Percentiles rank a stretch among this genome's conserved stretches.
phyloP scores from a whole-genome alignment of 2,797 vertebrate genomes.

The Cynodonichthys magdalenae region DNA sequence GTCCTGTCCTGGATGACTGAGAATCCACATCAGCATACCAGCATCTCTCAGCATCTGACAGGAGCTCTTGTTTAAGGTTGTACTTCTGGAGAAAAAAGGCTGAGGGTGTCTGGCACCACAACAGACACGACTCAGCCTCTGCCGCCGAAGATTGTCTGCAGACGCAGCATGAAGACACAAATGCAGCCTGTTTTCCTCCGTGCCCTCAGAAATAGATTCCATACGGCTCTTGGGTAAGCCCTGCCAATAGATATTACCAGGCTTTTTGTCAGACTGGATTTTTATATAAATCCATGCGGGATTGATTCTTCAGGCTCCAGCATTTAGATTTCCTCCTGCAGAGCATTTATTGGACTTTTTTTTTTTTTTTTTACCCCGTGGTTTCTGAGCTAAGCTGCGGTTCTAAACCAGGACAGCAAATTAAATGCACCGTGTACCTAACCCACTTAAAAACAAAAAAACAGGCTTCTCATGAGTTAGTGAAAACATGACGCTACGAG shows the following conservation, averaged over 20 bases:
- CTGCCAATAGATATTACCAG: slow-evolving; percentile 46
- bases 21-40: background rate
- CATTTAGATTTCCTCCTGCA: slow-evolving; percentile 36
- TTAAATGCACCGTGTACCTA: background rate
- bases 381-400: slow-evolving; percentile 15
- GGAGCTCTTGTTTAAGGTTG: slow-evolving; percentile 52
- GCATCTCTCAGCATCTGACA: slow-evolving; percentile 44
- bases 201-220: slow-evolving; percentile 53
- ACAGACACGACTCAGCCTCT: slow-evolving; percentile 43
- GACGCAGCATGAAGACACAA: slow-evolving; percentile 49
- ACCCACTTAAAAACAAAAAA: background rate
- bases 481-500: background rate
- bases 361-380: slow-evolving; percentile 4
- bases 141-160: slow-evolving; percentile 38
- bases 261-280: slow-evolving; percentile 45
- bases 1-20: no score
- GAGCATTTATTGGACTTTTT: slow-evolving; percentile 32
- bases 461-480: background rate
- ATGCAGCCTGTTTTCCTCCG: slow-evolving; percentile 36
- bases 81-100: slow-evolving; percentile 40
- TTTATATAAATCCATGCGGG: slow-evolving; percentile 48
- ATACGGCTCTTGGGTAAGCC: slow-evolving; percentile 38
- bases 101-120: slow-evolving; percentile 58
- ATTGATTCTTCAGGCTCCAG: slow-evolving; percentile 51
- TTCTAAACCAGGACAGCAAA: slow-evolving; percentile 14